Percentiles rank a stretch among this genome's conserved stretches.
Conservation (phyloP, 2,113 vertebrate genomes). For the Syngnathus scovelli region DNA sequence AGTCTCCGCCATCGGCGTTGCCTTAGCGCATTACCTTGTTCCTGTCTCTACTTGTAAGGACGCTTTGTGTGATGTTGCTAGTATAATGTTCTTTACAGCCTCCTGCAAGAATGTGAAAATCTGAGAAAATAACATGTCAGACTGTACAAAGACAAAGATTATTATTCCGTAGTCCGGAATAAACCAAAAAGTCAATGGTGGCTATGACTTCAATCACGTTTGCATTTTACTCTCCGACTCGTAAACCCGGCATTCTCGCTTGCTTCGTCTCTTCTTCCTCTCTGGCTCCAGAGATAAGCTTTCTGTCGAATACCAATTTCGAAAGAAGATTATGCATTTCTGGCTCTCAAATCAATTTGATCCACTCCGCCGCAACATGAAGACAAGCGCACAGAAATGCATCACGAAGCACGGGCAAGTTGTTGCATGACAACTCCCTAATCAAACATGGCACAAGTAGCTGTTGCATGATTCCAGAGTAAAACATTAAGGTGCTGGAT, state of each 20-base stretch:
- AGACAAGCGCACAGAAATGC: conserved; percentile 19
- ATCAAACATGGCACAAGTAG: conserved; percentile 40
- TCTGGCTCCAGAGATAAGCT: conserved; percentile 52
- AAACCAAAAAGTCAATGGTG: conserved; percentile 40
- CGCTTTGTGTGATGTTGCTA: not conserved
- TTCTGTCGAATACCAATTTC: conserved; percentile 60
- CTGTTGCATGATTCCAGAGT: conserved; percentile 22
- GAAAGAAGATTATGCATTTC: conserved; percentile 57
- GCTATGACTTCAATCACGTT: conserved; percentile 32
- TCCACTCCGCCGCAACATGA: conserved; percentile 39
- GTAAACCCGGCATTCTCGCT: not conserved
- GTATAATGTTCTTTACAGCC: not conserved
- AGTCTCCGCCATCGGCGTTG: conserved; percentile 18
- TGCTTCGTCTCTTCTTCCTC: conserved; percentile 10
- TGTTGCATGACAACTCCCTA: conserved; percentile 2
- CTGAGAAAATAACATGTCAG: conserved; percentile 6
- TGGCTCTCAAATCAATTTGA: conserved; percentile 54
- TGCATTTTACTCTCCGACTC: conserved; percentile 28
- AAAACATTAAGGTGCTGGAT: conserved; percentile 31
- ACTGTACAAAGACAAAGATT: conserved; percentile 26
- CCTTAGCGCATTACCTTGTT: conserved; percentile 13
- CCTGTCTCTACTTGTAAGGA: conserved; percentile 4
- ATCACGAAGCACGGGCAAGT: conserved; percentile 14
- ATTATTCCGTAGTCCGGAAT: conserved; percentile 13
- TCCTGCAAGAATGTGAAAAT: conserved; percentile 1